phyloP scores from a whole-genome alignment of 23 tunicate species.

The Diplosoma virens region DNA sequence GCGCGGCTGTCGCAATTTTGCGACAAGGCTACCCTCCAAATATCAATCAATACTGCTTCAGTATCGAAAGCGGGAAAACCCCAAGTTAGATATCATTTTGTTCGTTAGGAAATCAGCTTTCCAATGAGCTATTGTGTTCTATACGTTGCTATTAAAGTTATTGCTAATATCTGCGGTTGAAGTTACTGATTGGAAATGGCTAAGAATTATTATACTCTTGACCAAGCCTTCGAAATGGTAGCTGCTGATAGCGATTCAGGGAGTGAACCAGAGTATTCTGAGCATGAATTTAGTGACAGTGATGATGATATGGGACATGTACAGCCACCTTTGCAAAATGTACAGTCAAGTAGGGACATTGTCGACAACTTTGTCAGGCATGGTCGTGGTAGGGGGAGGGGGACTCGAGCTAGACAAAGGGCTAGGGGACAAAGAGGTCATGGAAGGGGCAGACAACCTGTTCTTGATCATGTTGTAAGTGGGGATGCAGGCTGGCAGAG shows the following conservation, averaged over 20 bases:
- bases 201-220: conserved; percentile 6
- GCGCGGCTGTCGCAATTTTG: no score
- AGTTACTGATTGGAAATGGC: conserved; percentile 5
- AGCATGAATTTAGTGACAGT: conserved; percentile 12
- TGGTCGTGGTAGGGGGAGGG: conserved; percentile 17
- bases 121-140: conserved; percentile 16
- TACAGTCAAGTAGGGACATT: conserved; percentile 16
- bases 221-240: conserved; percentile 16
- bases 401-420: conserved; percentile 17
- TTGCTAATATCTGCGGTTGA: no score
- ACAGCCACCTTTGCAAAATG: conserved; percentile 20
- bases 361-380: conserved; percentile 12
- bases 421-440: conserved; percentile 19
- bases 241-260: no score
- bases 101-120: conserved; percentile 12
- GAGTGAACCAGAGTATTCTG: no score
- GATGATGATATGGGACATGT: conserved; percentile 16
- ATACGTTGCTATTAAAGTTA: conserved; percentile 10
- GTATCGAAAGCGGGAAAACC: conserved; percentile 14
- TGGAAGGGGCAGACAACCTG: conserved; percentile 11
- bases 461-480: no score
- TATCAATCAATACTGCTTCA: conserved; percentile 1
- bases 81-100: conserved; percentile 5
- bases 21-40: no score
- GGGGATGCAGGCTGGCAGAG: no score